A percentile compares a stretch with the other conserved stretches of the same genome.
These are phyloP conservation scores for Scyliorhinus canicula DNA, from an alignment of 2,797 vertebrate species.

Conservation along the genomic window DNA sequence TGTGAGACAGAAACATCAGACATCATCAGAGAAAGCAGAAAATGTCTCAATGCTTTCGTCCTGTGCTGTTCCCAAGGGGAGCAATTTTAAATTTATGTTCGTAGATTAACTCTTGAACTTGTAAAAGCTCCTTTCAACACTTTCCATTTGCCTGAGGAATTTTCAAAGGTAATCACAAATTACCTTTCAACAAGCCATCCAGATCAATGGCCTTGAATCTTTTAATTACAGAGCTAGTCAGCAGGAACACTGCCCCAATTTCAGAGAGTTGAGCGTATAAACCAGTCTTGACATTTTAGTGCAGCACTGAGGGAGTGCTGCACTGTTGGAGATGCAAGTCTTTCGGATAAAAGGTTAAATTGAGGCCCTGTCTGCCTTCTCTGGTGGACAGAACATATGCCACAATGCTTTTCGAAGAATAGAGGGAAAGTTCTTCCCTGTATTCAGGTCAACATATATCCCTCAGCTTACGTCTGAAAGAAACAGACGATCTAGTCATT, in stretches of 20 bases:
- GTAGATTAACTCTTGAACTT: constrained; percentile 18
- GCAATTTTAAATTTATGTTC: constrained; percentile 11
- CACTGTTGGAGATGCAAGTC: neutral
- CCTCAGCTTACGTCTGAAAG: too few relatives aligned
- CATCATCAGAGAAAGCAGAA: constrained; percentile 30
- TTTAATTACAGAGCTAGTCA: neutral
- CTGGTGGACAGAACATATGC: too few relatives aligned
- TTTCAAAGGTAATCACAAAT: neutral
- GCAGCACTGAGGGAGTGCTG: neutral
- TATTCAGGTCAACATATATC: too few relatives aligned
- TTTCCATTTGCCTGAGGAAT: neutral
- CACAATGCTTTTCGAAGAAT: too few relatives aligned
- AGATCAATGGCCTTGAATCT: neutral
- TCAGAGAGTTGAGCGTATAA: neutral
- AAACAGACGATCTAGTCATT: too few relatives aligned
- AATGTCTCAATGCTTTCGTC: constrained; percentile 20
- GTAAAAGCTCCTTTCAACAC: constrained; percentile 31
- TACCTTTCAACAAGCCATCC: neutral
- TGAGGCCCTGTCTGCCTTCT: neutral
- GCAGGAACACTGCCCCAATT: neutral
- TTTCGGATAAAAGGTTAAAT: neutral
- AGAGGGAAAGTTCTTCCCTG: too few relatives aligned
- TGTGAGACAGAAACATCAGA: constrained; percentile 4
- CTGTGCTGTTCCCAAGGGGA: neutral
- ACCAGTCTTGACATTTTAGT: neutral